These are phyloP conservation scores for Leptobrachium ailaonicum DNA, from an alignment of 2,113 vertebrate species.

Conservation along the genomic window DNA sequence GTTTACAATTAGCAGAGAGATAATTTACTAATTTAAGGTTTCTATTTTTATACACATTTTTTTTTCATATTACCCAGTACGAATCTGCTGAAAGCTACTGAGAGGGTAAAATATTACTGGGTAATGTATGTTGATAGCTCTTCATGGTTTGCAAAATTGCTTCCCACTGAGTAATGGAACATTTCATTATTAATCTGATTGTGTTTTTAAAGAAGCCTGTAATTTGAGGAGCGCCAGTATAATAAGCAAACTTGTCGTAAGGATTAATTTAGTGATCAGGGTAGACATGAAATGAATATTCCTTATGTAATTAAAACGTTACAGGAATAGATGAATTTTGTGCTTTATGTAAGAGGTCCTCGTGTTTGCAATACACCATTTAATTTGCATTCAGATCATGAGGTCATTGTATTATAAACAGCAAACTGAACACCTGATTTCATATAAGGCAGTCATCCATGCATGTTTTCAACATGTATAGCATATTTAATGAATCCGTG, in stretches of 20 bases:
- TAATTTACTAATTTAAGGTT: neutral
- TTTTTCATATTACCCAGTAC: no score
- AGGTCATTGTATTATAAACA: no score
- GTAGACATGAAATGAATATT: slow-evolving; percentile 20
- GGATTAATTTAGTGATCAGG: slow-evolving; percentile 10
- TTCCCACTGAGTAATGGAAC: neutral
- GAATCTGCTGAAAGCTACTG: neutral
- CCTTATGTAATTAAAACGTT: slow-evolving; percentile 41
- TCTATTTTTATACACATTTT: no score
- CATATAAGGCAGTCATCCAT: no score
- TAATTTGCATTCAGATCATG: neutral
- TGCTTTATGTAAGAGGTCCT: slow-evolving; percentile 1
- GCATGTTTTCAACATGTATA: no score
- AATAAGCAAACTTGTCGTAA: neutral
- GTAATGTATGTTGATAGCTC: slow-evolving; percentile 21
- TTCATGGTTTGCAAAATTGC: neutral
- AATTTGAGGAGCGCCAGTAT: neutral
- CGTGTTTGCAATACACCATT: neutral
- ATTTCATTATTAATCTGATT: slow-evolving; percentile 6
- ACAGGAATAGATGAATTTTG: slow-evolving; percentile 20
- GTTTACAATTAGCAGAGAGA: no score
- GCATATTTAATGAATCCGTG: no score
- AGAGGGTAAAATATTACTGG: neutral
- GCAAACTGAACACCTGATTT: no score
- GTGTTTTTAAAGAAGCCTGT: slow-evolving; percentile 33